Evolutionary conservation across 2,888 invertebrate genomes (phyloP).

Genomic region (Lycocerus yunnanus): DNA sequence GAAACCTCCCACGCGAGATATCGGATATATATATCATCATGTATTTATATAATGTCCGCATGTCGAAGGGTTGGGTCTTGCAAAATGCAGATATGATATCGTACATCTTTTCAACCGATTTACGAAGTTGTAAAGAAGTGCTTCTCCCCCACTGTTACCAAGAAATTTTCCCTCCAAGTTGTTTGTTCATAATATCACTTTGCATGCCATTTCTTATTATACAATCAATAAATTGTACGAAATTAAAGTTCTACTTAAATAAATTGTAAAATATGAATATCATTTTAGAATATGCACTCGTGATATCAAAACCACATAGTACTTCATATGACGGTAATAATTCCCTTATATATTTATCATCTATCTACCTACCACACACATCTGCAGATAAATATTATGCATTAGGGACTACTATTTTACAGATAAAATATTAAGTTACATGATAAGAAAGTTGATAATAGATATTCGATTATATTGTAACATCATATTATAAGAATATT

Average conservation of each 20-base stretch:
- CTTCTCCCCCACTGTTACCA: conserved; percentile 23
- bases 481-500: not conserved
- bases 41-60: conserved; percentile 50
- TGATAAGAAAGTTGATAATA: not conserved
- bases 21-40: conserved; percentile 47
- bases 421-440: not conserved
- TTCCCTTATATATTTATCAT: not conserved
- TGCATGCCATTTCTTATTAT: not conserved
- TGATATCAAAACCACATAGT: not conserved
- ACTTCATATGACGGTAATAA: not conserved
- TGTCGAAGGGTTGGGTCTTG: conserved; percentile 45
- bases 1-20: conserved; percentile 47
- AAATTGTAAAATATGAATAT: not conserved
- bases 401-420: not conserved
- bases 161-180: conserved; percentile 19
- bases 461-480: not conserved
- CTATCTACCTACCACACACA: not conserved
- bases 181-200: conserved; percentile 2
- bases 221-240: not conserved
- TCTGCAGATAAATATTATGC: not conserved
- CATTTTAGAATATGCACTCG: not conserved
- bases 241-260: not conserved
- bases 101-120: conserved; percentile 45
- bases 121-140: conserved; percentile 32
- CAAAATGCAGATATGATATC: conserved; percentile 47